These are phyloP conservation scores for Coremacera marginata DNA, from an alignment of 2,888 invertebrate genomes.

Conservation along the genomic window DNA sequence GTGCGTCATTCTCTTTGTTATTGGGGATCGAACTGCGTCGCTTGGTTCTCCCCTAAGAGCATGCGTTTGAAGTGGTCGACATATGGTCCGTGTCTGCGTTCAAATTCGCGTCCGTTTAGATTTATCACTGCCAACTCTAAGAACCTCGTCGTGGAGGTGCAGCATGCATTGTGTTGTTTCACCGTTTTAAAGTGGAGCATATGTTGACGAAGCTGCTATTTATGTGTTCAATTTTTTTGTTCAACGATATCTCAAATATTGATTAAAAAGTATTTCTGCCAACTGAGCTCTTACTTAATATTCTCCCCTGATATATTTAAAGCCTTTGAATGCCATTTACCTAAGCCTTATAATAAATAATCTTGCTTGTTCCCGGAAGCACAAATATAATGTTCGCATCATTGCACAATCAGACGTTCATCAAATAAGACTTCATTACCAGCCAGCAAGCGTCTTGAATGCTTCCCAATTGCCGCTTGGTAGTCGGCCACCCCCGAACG, in stretches of 20 bases:
- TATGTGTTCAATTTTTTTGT: too few species aligned
- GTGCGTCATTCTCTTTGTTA: neutral
- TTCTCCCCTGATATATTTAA: too few species aligned
- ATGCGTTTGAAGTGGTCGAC: neutral
- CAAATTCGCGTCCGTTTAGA: conserved; percentile 19
- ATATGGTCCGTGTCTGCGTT: conserved; percentile 21
- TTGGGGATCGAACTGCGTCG: neutral
- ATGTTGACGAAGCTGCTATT: too few species aligned
- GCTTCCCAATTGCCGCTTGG: conserved; percentile 13
- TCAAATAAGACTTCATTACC: conserved; percentile 23
- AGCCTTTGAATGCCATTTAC: too few species aligned
- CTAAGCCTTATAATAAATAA: too few species aligned
- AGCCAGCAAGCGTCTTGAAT: conserved; percentile 14
- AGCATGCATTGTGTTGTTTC: too few species aligned
- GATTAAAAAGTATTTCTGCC: too few species aligned
- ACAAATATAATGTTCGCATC: neutral
- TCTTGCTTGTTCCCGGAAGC: too few species aligned
- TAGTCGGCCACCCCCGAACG: neutral
- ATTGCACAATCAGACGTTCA: neutral
- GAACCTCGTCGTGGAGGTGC: neutral
- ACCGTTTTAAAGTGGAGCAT: too few species aligned
- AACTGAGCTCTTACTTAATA: too few species aligned
- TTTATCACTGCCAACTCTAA: conserved; percentile 33
- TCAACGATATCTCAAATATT: too few species aligned
- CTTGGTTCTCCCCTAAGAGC: neutral